Percentiles rank a stretch among this genome's conserved stretches.
phyloP scores from a whole-genome alignment of 2,797 vertebrate species.

The Dromococcyx pavoninus region DNA sequence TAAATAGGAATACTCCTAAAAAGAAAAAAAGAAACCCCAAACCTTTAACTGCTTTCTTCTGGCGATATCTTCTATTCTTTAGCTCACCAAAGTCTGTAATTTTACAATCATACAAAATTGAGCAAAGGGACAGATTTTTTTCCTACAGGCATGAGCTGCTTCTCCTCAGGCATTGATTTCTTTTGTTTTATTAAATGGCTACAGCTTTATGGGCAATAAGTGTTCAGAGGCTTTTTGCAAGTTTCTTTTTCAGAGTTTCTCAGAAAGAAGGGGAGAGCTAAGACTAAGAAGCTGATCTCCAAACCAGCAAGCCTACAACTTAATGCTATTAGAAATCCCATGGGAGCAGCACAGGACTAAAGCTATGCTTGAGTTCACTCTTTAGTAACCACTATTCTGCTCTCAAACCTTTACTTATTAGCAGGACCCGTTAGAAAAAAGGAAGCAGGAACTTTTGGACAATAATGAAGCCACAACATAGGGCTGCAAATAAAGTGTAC shows the following conservation, averaged over 20 bases:
- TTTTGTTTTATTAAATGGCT: not conserved
- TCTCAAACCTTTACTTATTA: not conserved
- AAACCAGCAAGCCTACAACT: not conserved
- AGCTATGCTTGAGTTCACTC: not conserved
- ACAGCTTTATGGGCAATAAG: not conserved
- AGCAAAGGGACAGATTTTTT: not conserved
- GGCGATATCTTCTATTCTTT: not conserved
- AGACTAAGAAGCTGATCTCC: not conserved
- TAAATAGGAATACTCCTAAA: not conserved
- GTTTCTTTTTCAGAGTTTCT: not conserved
- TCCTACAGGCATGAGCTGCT: not conserved
- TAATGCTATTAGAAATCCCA: not conserved
- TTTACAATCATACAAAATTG: not conserved
- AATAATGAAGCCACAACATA: not conserved
- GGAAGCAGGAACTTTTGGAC: not conserved
- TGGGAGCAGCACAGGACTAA: not conserved
- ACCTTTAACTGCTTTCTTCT: not conserved
- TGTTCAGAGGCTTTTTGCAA: not conserved
- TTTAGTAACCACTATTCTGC: not conserved
- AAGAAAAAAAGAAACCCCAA: not conserved
- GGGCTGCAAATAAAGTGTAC: not conserved
- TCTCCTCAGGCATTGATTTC: not conserved
- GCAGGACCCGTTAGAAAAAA: not conserved
- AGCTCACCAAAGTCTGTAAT: not conserved
- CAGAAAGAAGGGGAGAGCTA: not conserved